Conservation (phyloP, 2,113 vertebrate species). For the Dryoscopus gambensis region DNA sequence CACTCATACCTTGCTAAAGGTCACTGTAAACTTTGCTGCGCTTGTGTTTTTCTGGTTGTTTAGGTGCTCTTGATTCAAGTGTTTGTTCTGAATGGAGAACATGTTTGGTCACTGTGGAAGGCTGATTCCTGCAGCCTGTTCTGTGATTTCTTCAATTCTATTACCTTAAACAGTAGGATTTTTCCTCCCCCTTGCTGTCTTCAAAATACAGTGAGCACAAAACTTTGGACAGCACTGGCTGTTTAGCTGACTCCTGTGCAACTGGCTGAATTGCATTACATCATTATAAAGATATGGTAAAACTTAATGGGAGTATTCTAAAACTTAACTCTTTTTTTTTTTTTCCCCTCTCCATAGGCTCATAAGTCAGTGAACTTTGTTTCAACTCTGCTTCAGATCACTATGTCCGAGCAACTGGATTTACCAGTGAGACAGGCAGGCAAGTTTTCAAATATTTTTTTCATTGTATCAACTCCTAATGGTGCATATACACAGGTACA, state of each 20-base stretch:
- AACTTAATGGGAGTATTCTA: not conserved
- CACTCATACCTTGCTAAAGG: not conserved
- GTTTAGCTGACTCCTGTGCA: not conserved
- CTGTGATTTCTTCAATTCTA: not conserved
- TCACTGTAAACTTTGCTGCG: not conserved
- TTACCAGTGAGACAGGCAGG: constrained; percentile 98
- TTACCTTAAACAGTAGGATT: not conserved
- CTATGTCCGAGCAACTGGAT: constrained; percentile 98
- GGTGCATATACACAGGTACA: not conserved
- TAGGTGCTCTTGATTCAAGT: not conserved
- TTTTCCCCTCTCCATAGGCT: constrained; percentile 73
- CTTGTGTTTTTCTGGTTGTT: not conserved
- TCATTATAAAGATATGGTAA: not conserved
- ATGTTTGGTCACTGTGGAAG: not conserved
- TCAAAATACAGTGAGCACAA: not conserved
- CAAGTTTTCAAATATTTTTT: constrained; percentile 64
- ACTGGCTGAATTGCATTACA: not conserved
- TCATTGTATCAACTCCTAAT: not conserved
- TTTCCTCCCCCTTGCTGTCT: not conserved
- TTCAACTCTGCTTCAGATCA: constrained; percentile 93
- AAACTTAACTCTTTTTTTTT: not conserved
- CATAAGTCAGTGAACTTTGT: constrained; percentile 94
- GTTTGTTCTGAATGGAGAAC: not conserved
- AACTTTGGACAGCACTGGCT: not conserved
- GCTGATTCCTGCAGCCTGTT: not conserved